phyloP scores from a whole-genome alignment of 1,140 invertebrate genomes.

The Drepana arcuata region DNA sequence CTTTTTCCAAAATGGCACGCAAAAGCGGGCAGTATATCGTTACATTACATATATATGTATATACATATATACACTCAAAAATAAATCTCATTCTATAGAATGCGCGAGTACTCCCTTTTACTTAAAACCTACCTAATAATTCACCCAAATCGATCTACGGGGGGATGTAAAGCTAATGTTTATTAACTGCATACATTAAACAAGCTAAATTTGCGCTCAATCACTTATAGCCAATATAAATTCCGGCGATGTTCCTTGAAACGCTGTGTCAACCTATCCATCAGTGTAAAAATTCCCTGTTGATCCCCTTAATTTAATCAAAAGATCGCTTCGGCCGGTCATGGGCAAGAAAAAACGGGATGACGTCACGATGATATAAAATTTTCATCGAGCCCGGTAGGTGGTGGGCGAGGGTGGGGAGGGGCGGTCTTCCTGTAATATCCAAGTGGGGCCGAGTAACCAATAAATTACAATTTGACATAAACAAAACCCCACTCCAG shows the following conservation, averaged over 20 bases:
- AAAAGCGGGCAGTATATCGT: too few species aligned
- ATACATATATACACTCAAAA: too few species aligned
- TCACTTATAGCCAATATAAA: conserved; percentile 63
- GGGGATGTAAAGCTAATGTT: conserved; percentile 27
- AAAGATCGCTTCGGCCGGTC: conserved; percentile 63
- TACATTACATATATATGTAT: too few species aligned
- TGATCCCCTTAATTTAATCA: conserved; percentile 69
- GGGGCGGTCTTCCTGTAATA: conserved; percentile 43
- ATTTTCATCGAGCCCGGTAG: conserved; percentile 50
- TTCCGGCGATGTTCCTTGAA: conserved; percentile 46
- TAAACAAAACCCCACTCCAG: conserved; percentile 57
- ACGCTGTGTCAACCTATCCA: conserved; percentile 62
- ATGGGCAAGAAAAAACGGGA: conserved; percentile 61
- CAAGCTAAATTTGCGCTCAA: conserved; percentile 40
- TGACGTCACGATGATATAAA: conserved; percentile 63
- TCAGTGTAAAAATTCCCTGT: conserved; percentile 66
- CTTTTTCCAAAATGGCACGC: too few species aligned
- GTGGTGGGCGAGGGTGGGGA: conserved; percentile 11
- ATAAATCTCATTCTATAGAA: too few species aligned
- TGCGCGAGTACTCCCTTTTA: too few species aligned
- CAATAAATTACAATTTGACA: conserved; percentile 68
- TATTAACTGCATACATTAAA: conserved; percentile 53
- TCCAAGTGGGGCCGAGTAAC: conserved; percentile 56
- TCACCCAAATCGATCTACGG: too few species aligned
- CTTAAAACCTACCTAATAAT: too few species aligned